phyloP scores from a whole-genome alignment of 2,113 vertebrate genomes.

The Zapornia atra region DNA sequence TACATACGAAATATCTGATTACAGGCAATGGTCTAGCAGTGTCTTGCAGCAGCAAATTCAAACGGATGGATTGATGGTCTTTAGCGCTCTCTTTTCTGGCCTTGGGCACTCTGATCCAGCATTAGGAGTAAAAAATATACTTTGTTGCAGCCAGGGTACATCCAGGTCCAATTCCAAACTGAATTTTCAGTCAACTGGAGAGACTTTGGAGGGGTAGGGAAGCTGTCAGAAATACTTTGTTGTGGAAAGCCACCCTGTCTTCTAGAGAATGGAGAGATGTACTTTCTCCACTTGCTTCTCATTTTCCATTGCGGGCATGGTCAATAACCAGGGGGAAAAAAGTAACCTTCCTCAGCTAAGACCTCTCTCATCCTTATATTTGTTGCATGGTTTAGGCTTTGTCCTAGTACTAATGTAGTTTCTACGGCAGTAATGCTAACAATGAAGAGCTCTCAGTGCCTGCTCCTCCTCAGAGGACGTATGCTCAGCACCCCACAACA shows the following conservation, averaged over 20 bases:
- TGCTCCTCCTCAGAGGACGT: not conserved
- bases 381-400: not conserved
- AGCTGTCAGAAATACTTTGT: not conserved
- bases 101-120: not conserved
- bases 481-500: not conserved
- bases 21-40: not conserved
- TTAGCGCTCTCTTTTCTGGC: not conserved
- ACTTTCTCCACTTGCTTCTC: not conserved
- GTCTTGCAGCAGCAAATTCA: not conserved
- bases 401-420: not conserved
- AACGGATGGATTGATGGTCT: not conserved
- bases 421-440: not conserved
- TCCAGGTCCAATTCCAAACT: not conserved
- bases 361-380: not conserved
- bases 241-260: not conserved
- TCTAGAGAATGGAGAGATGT: not conserved
- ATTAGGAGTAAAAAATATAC: not conserved
- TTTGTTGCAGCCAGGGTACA: accelerated
- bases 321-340: not conserved
- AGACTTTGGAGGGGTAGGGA: not conserved
- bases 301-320: not conserved
- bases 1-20: not conserved
- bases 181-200: not conserved
- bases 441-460: not conserved
- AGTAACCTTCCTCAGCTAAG: not conserved